A percentile compares a stretch with the other conserved stretches of the same genome.
Conservation (phyloP, 2,113 vertebrate genomes). For the Ranitomeya variabilis region DNA sequence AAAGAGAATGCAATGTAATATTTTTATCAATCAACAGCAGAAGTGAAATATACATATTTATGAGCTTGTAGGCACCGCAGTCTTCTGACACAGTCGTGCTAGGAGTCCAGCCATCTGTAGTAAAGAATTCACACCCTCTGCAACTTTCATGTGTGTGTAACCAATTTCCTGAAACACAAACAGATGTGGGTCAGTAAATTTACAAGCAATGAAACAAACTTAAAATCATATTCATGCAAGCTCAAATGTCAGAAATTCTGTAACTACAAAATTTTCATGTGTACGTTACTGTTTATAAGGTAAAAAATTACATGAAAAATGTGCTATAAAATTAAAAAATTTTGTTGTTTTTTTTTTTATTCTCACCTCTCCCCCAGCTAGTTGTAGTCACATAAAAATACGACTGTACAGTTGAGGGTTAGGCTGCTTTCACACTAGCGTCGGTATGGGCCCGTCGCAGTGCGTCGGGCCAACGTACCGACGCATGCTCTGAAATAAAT, state of each 20-base stretch:
- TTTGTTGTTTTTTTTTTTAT: too few species aligned
- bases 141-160: constrained; percentile 91
- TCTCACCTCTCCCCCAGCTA: too few species aligned
- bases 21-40: not conserved
- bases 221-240: not conserved
- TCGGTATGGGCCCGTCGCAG: too few species aligned
- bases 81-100: constrained; percentile 90
- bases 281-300: too few species aligned
- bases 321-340: too few species aligned
- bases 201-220: not conserved
- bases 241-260: too few species aligned
- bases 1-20: not conserved
- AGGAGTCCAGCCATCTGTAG: constrained; percentile 93
- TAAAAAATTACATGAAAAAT: too few species aligned
- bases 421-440: too few species aligned
- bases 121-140: constrained; percentile 92
- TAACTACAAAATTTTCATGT: not conserved
- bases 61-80: constrained; percentile 68
- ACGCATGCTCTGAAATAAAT: too few species aligned
- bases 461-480: too few species aligned
- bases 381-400: too few species aligned
- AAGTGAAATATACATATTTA: not conserved
- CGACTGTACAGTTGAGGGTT: too few species aligned
- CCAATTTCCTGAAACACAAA: constrained; percentile 85
- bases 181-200: not conserved